Evolutionary conservation across 2,113 vertebrate genomes (phyloP).

Genomic region (Mormoops blainvillei): DNA sequence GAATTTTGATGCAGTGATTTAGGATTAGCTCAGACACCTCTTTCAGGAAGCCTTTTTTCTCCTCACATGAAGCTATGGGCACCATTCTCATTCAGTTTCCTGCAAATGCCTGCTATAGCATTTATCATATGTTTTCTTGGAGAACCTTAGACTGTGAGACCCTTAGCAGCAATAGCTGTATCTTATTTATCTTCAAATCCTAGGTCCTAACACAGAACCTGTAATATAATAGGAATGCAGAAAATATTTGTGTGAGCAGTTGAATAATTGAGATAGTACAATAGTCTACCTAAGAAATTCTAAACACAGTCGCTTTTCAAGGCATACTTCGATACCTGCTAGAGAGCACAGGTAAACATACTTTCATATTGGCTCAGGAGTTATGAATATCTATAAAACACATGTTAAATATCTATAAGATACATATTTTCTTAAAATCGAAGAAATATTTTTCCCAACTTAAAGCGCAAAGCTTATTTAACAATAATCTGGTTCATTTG

Average conservation of each 20-base stretch:
- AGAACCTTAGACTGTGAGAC: background rate
- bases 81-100: background rate
- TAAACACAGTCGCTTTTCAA: background rate
- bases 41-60: background rate
- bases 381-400: conserved; percentile 3
- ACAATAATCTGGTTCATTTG: background rate
- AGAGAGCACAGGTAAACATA: background rate
- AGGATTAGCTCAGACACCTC: background rate
- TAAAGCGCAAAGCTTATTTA: conserved; percentile 24
- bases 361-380: background rate
- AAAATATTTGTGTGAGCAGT: background rate
- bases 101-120: background rate
- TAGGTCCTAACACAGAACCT: background rate
- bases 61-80: background rate
- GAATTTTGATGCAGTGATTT: background rate
- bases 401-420: background rate
- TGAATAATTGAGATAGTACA: background rate
- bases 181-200: background rate
- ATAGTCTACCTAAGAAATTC: background rate
- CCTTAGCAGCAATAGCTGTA: background rate
- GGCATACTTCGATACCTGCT: background rate
- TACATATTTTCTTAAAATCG: background rate
- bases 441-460: conserved; percentile 3
- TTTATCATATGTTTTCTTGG: background rate
- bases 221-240: background rate